Base-by-base conservation (phyloP, 1,140 invertebrate genomes). In the Riptortus pedestris region DNA sequence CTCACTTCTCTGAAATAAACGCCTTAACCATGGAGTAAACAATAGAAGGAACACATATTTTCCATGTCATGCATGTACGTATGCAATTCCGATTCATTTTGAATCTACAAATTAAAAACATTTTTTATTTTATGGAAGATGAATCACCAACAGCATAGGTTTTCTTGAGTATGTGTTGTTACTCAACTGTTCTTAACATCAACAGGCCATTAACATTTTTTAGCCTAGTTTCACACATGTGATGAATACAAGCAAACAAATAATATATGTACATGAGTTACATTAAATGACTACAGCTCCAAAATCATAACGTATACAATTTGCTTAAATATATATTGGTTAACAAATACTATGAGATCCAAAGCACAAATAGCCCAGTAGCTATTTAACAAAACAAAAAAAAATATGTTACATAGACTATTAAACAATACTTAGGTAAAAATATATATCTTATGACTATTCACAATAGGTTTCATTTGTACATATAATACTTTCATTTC, bases 401-500 rank as follows among this genome's bases (percentile, higher is more conserved):
- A n/a, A n/a, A n/a, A n/a, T n/a, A n/a, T n/a, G n/a, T n/a, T n/a
- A n/a, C n/a, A n/a, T n/a, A n/a, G n/a, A n/a, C n/a, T n/a, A 20
- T 55, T 24, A 16, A 55, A 55, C 20, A 55, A 24, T 55, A 24
- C 20, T 55, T 18, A 20, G 2, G 24, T 18, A 24, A 55, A 55
- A 55, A 55, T 27, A 27, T 27, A 55, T 24, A 55, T 26, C 26
- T 55, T 24, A 24, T 55, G 26, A 9, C 18, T 55, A 12, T 55
- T 24, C 18, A 22, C 24, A 55, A 55, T 14, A 26, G 24, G 20
- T 55, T 55, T 24, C 22, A 22, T 47, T 55, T 55, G 51, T 55
- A 55, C 51, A 55, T 26, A 24, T 55, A 55, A 55, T 55, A 55
- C 51, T 24, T 55, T 55, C 22, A 47, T n/a, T n/a, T n/a, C n/a